phyloP scores from a whole-genome alignment of 2,888 invertebrate genomes.

The Acronicta alni region DNA sequence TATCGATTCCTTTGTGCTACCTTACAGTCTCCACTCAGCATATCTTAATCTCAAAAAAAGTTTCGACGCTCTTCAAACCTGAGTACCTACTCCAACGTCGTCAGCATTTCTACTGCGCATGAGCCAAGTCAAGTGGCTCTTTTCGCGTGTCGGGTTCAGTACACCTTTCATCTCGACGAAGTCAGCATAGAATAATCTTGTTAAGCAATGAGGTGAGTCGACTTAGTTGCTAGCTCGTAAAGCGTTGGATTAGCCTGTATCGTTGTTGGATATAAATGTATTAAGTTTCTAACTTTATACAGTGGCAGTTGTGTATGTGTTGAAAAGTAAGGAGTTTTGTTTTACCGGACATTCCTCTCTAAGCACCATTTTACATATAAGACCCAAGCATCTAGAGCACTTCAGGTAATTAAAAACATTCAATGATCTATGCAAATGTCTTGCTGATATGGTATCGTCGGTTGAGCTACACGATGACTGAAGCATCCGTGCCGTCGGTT shows the following conservation, averaged over 20 bases:
- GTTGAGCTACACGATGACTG: no score
- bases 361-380: no score
- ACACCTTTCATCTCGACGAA: conserved; percentile 45
- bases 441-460: no score
- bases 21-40: no score
- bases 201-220: conserved; percentile 63
- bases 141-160: conserved; percentile 59
- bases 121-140: conserved; percentile 69
- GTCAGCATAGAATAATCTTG: conserved; percentile 68
- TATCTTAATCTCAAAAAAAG: background rate
- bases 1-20: no score
- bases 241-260: conserved; percentile 38
- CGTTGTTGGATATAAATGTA: conserved; percentile 3
- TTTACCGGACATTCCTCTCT: no score
- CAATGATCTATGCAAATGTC: no score
- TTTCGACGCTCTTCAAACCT: background rate
- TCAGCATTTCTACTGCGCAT: conserved; percentile 74
- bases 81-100: conserved; percentile 6
- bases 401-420: no score
- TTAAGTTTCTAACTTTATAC: conserved; percentile 1
- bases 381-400: no score
- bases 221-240: conserved; percentile 25
- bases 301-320: conserved; percentile 9
- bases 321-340: background rate
- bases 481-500: no score